Base-by-base conservation (phyloP, 1,140 invertebrate species). In the Aphelenchoides avenae region DNA sequence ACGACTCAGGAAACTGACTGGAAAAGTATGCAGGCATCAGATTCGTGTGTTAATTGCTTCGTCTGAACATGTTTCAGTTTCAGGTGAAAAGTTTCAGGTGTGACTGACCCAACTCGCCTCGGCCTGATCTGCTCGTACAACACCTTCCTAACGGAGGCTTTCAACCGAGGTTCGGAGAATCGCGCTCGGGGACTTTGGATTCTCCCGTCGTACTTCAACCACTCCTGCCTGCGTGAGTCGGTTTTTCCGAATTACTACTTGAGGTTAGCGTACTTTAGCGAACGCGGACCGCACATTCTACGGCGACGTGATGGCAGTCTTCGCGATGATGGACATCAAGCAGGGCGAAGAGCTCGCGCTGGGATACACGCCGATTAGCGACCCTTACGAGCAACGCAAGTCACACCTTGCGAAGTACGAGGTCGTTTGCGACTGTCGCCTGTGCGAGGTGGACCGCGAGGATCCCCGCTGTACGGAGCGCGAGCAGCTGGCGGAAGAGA, bases 271-370 rank as follows among this genome's bases (percentile, higher is more conserved):
- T 3, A 30, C 13, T 46, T 46, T 13, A 46, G 43, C 26, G 15
- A 46, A 46, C n/a, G 27, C 43, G 27, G 11, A 34, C 26, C 43
- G 43, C n/a, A 36, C n/a, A 34, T 46, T 46, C 26, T 46, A 20
- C 34, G 43, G 43, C 15, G 43, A 46, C 24, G 43, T 46, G n/a
- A 46, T 46, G 43, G 26, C 13, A 13, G 24, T 46, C 3, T 26
- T 4, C 24, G 3, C 43, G 18, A 18, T 46, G n/a, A 20, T n/a
- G 18, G 43, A 46, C 24, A 30, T 46, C 26, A 46, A 46, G 26
- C 29, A 46, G 13, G n/a, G 26, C 34, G 43, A 46, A 15, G 43
- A 46, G 26, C 29, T 46, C 24, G 34, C 43, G 34, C 24, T 20
- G 11, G 13, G 24, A 15, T 46, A 46, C n/a, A n/a, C n/a, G n/a